Base-by-base conservation (phyloP, 2,888 invertebrate genomes). In the Ceratothoa steindachneri region DNA sequence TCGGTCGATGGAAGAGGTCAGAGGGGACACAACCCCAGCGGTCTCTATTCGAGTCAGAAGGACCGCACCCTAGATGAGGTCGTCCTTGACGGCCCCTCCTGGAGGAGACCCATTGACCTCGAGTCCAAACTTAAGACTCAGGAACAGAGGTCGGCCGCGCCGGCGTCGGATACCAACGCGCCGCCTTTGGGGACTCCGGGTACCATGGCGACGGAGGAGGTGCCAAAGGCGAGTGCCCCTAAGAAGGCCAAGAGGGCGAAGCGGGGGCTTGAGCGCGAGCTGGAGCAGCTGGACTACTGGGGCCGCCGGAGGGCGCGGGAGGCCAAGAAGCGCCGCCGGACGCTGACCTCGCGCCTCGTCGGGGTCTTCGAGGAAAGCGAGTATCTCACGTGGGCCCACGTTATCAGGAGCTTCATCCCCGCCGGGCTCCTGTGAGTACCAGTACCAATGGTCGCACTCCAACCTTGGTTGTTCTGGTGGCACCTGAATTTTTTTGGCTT, bases 201-300 rank as follows among this genome's bases (percentile, higher is more conserved):
- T 24, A 27, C 41, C 19, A 31, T 15, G 4, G 52, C 60, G 1
- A 15, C 12, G n/a, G 22, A 4, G 0, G 5, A 27, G 30, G 60
- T 41, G 2, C 51, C 67, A 12, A 28, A 51, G 30, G 41, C 60
- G 19, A 24, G 1, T 24, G 60, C 24, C 19, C 60, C 60, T 24
- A 60, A 60, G 24, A 60, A 60, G 27, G 22, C 73, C 12, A 75
- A 73, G 22, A 71, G 78, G 15, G 64, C 67, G 12, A 78, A 78
- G 30, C 71, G 79, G 27, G 79, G 79, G 7, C 66, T 79, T 30
- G 76, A 79, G 31, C 69, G 79, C 5, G 79, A 79, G 65, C 51
- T 79, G 52, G 75, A 79, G 30, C 79, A 79, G 76, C 53, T 79
- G 27, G 79, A 79, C 71, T 74, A 79, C 30, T 79, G 79, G 79